Conservation (phyloP, 2,113 vertebrate genomes). For the Nicator chloris region DNA sequence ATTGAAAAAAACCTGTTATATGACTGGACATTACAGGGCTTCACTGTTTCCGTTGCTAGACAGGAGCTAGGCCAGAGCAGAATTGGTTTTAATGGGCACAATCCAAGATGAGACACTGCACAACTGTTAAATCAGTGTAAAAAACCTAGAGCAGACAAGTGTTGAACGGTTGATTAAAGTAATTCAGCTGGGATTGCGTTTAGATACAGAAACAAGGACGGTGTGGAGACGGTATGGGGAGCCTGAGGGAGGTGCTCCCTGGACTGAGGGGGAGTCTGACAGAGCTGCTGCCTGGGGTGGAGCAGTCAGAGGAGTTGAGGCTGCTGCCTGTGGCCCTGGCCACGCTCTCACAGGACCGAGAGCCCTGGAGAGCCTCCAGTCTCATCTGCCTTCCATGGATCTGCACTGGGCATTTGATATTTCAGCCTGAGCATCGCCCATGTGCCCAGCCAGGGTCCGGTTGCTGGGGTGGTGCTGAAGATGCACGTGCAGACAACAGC, state of each 20-base stretch:
- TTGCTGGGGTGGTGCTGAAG: background rate
- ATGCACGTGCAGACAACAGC: background rate
- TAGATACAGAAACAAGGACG: background rate
- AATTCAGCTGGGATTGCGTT: accelerated
- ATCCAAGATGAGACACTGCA: background rate
- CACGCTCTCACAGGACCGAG: background rate
- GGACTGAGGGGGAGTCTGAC: background rate
- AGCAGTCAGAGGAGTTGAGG: accelerated
- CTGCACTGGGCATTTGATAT: background rate
- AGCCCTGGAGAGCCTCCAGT: background rate
- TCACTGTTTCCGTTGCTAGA: background rate
- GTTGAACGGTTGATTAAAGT: background rate
- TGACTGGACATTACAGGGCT: background rate
- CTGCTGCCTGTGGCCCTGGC: background rate
- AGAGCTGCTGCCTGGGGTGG: background rate
- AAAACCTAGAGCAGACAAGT: background rate
- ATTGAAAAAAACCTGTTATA: background rate
- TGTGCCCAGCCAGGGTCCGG: background rate
- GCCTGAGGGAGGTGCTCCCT: background rate
- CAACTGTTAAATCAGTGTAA: background rate
- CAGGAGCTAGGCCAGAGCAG: background rate
- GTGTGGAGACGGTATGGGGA: background rate
- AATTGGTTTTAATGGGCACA: background rate
- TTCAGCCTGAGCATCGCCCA: background rate
- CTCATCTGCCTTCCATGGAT: background rate